Evolutionary conservation across 2,888 invertebrate genomes (phyloP), one percentile per base, ranked within the genome.

Genomic region (Pristionchus fissidentatus): DNA sequence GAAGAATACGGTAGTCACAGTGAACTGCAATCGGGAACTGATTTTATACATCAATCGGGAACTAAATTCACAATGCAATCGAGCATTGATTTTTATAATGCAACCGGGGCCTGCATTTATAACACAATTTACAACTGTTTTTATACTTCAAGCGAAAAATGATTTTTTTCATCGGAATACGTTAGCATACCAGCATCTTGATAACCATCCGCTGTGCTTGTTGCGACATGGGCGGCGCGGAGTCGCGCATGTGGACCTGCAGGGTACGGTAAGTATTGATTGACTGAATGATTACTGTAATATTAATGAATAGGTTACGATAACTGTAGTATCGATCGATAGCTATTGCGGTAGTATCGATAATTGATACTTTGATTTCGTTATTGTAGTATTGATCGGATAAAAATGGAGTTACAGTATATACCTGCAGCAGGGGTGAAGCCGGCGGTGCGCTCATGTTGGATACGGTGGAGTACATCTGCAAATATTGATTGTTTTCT

Each of bases 191-290:
- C 13, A 92, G 87, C 91, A 92, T 92, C 82, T 90, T 90, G 66
- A 92, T 88, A 15, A 92, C 91, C 87, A 91, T 90, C 81, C 87
- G 87, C 78, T 92, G 92, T 3, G 92, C 92, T 81, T 90, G 91
- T 75, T 91, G 90, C 62, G 89, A 90, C 85, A 87, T 86, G 13
- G 89, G 89, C 3, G 88, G 87, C 19, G 87, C 87, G 55, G 85
- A 86, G 75, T 86, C 87, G n/a, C 86, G 87, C 13, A 86, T 87
- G 73, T 90, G 90, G 15, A 90, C 85, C 62, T 85, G 55, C n/a
- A 75, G 75, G 26, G 32, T 62, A 81, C 10, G 49, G 62, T 62
- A 22, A 15, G 13, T 10, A 49, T 49, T 19, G 49, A 49, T 49
- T 15, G 10, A 49, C 13, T 10, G 49, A 19, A 49, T 49, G 19